Evolutionary conservation across 2,797 vertebrate species (phyloP).

Genomic region (Enteromius thamalakanensis): DNA sequence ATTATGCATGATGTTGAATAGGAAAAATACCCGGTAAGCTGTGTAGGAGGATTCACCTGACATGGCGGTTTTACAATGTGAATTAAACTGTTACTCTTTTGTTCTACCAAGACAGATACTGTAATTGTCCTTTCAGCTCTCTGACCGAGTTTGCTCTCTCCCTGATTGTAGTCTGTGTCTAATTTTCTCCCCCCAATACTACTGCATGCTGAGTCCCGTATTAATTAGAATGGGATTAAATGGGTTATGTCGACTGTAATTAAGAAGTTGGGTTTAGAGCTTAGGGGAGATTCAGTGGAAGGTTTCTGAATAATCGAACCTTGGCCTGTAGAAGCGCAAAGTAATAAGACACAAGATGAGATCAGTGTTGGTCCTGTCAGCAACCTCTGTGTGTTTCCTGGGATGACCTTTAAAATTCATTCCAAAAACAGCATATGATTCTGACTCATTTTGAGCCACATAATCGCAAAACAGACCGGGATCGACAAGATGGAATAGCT

Average conservation of each 20-base stretch:
- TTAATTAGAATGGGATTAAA: constrained; percentile 75
- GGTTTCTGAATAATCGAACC: constrained; percentile 62
- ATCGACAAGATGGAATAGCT: not conserved
- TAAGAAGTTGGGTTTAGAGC: constrained; percentile 66
- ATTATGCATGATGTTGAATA: constrained; percentile 41
- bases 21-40: constrained; percentile 35
- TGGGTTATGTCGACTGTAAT: constrained; percentile 68
- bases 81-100: constrained; percentile 49
- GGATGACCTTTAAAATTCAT: constrained; percentile 48
- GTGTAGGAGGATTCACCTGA: constrained; percentile 28
- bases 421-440: constrained; percentile 39
- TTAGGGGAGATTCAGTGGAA: constrained; percentile 66
- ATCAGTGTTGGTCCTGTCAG: constrained; percentile 34
- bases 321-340: constrained; percentile 54
- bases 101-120: constrained; percentile 47
- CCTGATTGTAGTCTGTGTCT: constrained; percentile 51
- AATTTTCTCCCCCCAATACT: constrained; percentile 57
- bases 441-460: constrained; percentile 37
- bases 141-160: constrained; percentile 32
- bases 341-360: constrained; percentile 53
- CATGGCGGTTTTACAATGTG: constrained; percentile 32
- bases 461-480: constrained; percentile 12
- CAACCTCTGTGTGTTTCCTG: constrained; percentile 43
- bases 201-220: constrained; percentile 61
- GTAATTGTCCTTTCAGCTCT: constrained; percentile 54